Evolutionary conservation across 2,797 vertebrate species (phyloP).

Genomic region (Siniperca scherzeri): DNA sequence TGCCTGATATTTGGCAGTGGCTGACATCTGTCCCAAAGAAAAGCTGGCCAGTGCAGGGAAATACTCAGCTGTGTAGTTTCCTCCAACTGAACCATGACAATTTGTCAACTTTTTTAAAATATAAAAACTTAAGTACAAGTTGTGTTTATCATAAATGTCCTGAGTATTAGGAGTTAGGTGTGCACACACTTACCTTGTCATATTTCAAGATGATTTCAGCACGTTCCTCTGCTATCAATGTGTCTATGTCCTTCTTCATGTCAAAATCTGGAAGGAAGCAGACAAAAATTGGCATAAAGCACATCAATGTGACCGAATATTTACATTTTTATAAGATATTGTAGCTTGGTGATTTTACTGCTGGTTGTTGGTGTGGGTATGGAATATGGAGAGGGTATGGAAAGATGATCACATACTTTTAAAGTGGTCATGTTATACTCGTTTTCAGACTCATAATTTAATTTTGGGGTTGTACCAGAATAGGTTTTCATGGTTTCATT

Average conservation of each 20-base stretch:
- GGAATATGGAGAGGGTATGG: background rate
- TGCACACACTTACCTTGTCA: conserved; percentile 86
- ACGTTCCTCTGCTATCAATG: conserved; percentile 91
- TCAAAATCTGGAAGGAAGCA: conserved; percentile 86
- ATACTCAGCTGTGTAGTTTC: background rate
- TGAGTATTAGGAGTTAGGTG: background rate
- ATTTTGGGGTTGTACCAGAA: too few relatives aligned
- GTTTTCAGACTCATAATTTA: too few relatives aligned
- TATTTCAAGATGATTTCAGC: conserved; percentile 91
- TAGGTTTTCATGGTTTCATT: too few relatives aligned
- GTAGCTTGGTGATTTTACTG: background rate
- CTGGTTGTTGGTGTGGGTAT: background rate
- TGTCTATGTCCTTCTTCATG: conserved; percentile 95
- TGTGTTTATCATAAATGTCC: background rate
- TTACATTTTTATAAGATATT: background rate
- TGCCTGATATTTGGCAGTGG: background rate
- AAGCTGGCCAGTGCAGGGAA: background rate
- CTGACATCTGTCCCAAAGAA: background rate
- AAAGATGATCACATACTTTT: background rate
- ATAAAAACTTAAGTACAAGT: background rate
- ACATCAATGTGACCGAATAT: background rate
- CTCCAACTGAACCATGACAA: background rate
- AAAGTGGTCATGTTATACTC: too few relatives aligned
- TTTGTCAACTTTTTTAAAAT: background rate
- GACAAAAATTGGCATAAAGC: conserved; percentile 11